Evolutionary conservation across 2,113 vertebrate species (phyloP).

Genomic region (Tauraco erythrolophus): DNA sequence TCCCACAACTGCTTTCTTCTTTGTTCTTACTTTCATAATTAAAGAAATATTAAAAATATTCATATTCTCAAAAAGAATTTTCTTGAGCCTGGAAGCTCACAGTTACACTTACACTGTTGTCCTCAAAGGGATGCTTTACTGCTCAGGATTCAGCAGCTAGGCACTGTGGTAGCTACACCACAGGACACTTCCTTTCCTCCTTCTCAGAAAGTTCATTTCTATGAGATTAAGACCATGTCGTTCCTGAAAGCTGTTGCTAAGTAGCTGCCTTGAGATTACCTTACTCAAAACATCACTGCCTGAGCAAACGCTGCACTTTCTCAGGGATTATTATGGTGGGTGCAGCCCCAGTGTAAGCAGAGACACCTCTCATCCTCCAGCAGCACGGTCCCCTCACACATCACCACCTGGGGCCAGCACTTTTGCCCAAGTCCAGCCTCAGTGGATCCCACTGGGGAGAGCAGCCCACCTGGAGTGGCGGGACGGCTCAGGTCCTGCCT

Average conservation of each 20-base stretch:
- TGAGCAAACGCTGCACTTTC: neutral
- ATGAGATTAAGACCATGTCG: neutral
- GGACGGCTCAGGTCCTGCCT: neutral
- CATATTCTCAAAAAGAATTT: neutral
- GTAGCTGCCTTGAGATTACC: neutral
- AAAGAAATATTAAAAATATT: neutral
- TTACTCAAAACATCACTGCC: neutral
- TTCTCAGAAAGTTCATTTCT: neutral
- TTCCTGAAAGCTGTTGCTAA: neutral
- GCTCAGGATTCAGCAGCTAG: neutral
- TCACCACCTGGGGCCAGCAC: accelerated
- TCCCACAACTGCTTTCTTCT: neutral
- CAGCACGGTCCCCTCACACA: neutral
- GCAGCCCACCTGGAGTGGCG: too few relatives aligned
- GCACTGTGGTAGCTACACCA: neutral
- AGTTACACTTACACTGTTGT: neutral
- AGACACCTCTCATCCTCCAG: accelerated
- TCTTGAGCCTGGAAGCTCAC: neutral
- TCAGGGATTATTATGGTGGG: neutral
- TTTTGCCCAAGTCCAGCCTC: accelerated
- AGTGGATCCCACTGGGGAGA: accelerated
- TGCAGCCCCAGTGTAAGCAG: neutral
- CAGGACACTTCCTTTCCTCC: neutral
- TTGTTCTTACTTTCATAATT: neutral
- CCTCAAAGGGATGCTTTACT: neutral